Conservation (phyloP, 1,140 invertebrate species). For the Cryptotermes secundus region DNA sequence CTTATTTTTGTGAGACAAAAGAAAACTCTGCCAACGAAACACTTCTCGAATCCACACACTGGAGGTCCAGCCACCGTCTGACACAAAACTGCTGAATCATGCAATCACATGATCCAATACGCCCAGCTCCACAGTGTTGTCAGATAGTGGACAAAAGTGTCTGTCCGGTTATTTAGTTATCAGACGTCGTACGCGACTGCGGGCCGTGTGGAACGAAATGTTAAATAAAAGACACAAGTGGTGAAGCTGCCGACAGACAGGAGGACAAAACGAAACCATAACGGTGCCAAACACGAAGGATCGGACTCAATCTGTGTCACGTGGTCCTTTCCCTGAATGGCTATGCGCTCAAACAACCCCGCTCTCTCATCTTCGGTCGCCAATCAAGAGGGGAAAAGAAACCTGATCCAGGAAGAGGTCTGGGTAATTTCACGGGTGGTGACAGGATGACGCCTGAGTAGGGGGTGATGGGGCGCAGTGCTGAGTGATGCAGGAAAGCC, state of each 20-base stretch:
- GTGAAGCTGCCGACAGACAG: not conserved
- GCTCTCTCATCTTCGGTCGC: not conserved
- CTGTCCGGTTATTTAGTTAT: no score
- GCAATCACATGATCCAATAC: no score
- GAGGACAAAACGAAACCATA: not conserved
- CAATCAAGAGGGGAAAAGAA: not conserved
- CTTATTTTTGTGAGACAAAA: no score
- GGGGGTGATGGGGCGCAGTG: not conserved
- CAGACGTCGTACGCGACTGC: not conserved
- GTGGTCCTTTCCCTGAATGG: not conserved
- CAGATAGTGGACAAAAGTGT: no score
- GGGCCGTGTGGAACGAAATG: not conserved
- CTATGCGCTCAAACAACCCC: not conserved
- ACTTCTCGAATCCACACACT: no score
- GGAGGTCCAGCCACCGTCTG: no score
- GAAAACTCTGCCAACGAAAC: no score
- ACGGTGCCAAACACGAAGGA: not conserved
- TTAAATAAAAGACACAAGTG: not conserved
- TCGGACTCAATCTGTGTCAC: not conserved
- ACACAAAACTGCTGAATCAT: no score
- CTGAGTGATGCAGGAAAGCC: not conserved
- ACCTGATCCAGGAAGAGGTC: not conserved
- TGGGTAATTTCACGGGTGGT: not conserved
- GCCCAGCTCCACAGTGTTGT: no score
- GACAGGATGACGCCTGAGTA: not conserved